Evolutionary conservation across 2,113 vertebrate genomes (phyloP), one percentile per base, ranked within the genome.

Genomic region (Campylomormyrus numenius): DNA sequence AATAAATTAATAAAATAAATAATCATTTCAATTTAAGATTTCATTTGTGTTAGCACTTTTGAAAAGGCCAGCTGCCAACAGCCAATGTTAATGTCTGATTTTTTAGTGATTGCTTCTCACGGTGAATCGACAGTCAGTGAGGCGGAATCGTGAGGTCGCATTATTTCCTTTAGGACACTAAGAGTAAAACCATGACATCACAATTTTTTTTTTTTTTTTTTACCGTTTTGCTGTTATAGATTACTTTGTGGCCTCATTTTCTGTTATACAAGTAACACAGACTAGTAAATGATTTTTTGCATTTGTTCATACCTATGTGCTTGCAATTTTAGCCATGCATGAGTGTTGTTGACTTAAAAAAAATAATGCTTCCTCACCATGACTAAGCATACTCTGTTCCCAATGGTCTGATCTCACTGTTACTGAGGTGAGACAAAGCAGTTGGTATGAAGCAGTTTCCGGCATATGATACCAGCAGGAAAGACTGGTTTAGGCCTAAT

Each of bases 381-480:
- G 91, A 91, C 90, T 84, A 91, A 91, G 90, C 92, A 93, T 27
- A 24, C 42, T 86, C n/a, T 66, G 93, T 90, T 89, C 89, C 86
- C 9, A 10, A 88, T 10, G 83, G 46, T 48, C 49, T 17, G 45
- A 45, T 83, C 66, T 90, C 91, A 93, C 93, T 93, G 91, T 46
- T 48, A 7, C 39, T 48, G 2, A 35, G 31, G 58, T 52, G 49
- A 19, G 19, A 74, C 8, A 46, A 2, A 52, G 27, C 8, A 4
- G 48, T 52, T 89, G 31, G 77, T 62, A 80, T 21, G 46, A 35
- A 48, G 2, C 49, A 77, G n/a, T 45, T 89, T 49, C 49, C 0
- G 24, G 31, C 19, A 48, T 50, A 49, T 52, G 17, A 45, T 35
- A 8, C 27, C 21, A 31, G 46, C 24, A 80, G 66, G 45, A 48